Conservation (phyloP, 1,140 invertebrate species). For the Bombus superbus region DNA sequence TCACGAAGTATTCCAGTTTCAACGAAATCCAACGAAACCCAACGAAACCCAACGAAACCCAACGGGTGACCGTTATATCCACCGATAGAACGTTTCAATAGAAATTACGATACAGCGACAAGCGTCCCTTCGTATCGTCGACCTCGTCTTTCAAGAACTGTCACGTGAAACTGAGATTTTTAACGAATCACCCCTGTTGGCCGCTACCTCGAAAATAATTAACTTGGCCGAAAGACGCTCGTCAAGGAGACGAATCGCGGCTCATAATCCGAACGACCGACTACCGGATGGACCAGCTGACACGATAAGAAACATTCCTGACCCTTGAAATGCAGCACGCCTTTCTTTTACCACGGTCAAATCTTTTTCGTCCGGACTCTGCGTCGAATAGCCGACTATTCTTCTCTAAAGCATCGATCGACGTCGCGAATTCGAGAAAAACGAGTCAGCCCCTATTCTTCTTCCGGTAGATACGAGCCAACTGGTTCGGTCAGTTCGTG, state of each 20-base stretch:
- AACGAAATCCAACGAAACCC: too few relatives aligned
- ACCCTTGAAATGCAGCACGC: constrained; percentile 19
- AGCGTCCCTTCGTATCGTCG: background rate
- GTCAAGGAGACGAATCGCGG: constrained; percentile 34
- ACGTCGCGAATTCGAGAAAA: constrained; percentile 48
- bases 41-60: too few relatives aligned
- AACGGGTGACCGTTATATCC: too few relatives aligned
- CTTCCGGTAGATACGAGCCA: background rate
- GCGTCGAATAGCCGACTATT: constrained; percentile 52
- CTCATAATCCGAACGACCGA: constrained; percentile 11
- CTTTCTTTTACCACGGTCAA: constrained; percentile 17
- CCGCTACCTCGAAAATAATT: constrained; percentile 18
- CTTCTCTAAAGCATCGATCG: constrained; percentile 47
- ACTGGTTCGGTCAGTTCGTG: background rate
- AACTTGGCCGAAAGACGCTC: background rate
- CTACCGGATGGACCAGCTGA: constrained; percentile 43
- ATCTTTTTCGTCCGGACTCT: constrained; percentile 24
- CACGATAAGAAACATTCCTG: constrained; percentile 53
- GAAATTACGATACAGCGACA: background rate
- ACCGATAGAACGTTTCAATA: too few relatives aligned
- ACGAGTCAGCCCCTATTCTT: constrained; percentile 23
- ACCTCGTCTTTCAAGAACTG: too few relatives aligned
- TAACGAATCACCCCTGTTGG: background rate
- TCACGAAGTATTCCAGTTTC: too few relatives aligned
- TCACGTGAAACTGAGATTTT: background rate